Conservation (phyloP, 2,888 invertebrate species). For the Meghimatium bilineatum region DNA sequence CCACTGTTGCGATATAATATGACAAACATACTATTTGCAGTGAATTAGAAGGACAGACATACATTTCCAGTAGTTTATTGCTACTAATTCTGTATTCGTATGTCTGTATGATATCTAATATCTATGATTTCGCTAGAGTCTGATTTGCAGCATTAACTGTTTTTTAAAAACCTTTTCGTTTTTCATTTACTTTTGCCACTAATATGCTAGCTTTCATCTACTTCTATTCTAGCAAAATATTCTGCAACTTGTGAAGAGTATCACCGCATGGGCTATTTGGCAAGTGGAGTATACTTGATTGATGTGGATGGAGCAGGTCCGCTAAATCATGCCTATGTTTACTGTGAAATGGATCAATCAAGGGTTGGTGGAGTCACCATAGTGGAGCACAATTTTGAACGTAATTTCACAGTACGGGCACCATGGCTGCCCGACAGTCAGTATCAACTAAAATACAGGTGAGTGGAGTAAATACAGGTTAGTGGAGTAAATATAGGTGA, state of each 20-base stretch:
- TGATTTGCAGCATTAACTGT: too few relatives aligned
- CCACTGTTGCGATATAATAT: too few relatives aligned
- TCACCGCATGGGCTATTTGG: conserved; percentile 90
- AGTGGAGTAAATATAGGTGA: conserved; percentile 53
- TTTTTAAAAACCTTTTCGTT: too few relatives aligned
- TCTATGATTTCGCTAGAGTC: too few relatives aligned
- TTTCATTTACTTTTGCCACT: too few relatives aligned
- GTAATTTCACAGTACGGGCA: conserved; percentile 62
- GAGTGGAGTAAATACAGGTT: conserved; percentile 53
- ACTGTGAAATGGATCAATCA: conserved; percentile 87
- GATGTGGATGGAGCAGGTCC: conserved; percentile 96
- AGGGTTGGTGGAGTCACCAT: conserved; percentile 61
- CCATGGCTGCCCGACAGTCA: conserved; percentile 59
- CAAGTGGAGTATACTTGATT: conserved; percentile 92
- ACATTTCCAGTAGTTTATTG: too few relatives aligned
- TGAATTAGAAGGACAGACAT: too few relatives aligned
- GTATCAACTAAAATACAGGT: conserved; percentile 73
- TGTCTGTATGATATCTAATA: too few relatives aligned
- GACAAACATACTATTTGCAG: too few relatives aligned
- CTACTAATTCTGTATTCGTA: too few relatives aligned
- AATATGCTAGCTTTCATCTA: too few relatives aligned
- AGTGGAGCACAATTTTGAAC: conserved; percentile 67
- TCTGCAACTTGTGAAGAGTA: conserved; percentile 94
- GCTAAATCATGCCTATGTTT: conserved; percentile 92
- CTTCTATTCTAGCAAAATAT: conserved; percentile 83